Conservation (phyloP, 2,888 invertebrate genomes). For the Cerceris rybyensis region DNA sequence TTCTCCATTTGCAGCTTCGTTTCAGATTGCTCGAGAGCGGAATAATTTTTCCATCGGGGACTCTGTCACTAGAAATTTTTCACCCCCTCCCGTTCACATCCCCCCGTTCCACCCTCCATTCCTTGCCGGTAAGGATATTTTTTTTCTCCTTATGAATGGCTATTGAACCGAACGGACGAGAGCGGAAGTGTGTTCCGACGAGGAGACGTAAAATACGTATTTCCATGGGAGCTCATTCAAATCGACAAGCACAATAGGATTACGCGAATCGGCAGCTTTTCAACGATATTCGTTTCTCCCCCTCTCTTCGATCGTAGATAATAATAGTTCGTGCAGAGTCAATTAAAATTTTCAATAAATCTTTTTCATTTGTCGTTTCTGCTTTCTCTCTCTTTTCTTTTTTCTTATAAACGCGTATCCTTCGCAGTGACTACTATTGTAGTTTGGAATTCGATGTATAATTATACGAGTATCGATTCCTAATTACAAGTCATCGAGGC, state of each 20-base stretch:
- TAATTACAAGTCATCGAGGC: background rate
- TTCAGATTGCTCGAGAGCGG: conserved; percentile 39
- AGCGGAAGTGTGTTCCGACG: conserved; percentile 31
- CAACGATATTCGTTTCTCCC: conserved; percentile 31
- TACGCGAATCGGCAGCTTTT: conserved; percentile 16
- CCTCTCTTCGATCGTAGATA: conserved; percentile 14
- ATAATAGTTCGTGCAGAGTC: background rate
- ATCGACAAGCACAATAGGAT: conserved; percentile 46
- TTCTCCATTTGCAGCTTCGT: conserved; percentile 40
- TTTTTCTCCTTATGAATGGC: conserved; percentile 36
- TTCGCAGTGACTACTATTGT: conserved; percentile 31
- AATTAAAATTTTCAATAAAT: background rate
- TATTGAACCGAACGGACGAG: conserved; percentile 42
- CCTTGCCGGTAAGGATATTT: background rate
- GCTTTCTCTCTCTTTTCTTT: background rate
- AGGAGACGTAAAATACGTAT: conserved; percentile 50
- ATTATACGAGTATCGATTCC: background rate
- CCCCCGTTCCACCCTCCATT: background rate
- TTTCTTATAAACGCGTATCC: background rate
- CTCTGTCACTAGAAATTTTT: conserved; percentile 39
- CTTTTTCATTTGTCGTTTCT: background rate
- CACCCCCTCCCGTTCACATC: background rate
- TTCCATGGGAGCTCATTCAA: conserved; percentile 38
- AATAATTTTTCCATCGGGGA: conserved; percentile 55
- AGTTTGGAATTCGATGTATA: background rate